Evolutionary conservation across 2,888 invertebrate genomes (phyloP).

Genomic region (Heliconius charithonia): DNA sequence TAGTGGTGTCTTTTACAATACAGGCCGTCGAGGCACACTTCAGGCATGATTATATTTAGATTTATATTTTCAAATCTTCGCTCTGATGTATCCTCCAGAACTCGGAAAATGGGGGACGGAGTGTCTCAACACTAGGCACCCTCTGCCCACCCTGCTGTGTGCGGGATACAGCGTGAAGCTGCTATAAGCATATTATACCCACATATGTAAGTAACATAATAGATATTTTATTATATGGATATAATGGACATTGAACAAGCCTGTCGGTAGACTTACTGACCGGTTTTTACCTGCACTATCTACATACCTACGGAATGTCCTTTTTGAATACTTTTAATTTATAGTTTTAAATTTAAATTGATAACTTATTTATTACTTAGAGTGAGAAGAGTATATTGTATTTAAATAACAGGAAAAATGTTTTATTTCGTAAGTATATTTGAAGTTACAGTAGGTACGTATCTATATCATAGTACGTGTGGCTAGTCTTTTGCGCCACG

Average conservation of each 20-base stretch:
- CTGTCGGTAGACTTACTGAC: constrained; percentile 10
- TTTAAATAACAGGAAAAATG: neutral
- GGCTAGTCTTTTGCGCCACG: too few species aligned
- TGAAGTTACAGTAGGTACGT: neutral
- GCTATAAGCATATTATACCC: too few species aligned
- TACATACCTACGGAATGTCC: constrained; percentile 20
- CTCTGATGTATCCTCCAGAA: too few species aligned
- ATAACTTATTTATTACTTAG: constrained; percentile 4
- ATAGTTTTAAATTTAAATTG: constrained; percentile 16
- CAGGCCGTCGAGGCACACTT: too few species aligned
- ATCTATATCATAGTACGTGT: neutral
- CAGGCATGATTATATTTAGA: too few species aligned
- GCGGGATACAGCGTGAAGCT: too few species aligned
- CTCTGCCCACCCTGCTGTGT: too few species aligned
- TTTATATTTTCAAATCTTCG: too few species aligned
- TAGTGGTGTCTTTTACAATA: too few species aligned
- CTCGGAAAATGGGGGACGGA: too few species aligned
- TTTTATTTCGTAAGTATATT: neutral
- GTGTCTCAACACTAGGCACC: too few species aligned
- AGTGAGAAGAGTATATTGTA: neutral
- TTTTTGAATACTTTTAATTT: constrained; percentile 5
- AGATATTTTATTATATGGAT: neutral
- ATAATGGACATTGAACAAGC: constrained; percentile 16
- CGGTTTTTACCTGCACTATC: constrained; percentile 29
- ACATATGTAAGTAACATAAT: neutral